phyloP scores from a whole-genome alignment of 2,888 invertebrate species.

The Philereme vetulata region DNA sequence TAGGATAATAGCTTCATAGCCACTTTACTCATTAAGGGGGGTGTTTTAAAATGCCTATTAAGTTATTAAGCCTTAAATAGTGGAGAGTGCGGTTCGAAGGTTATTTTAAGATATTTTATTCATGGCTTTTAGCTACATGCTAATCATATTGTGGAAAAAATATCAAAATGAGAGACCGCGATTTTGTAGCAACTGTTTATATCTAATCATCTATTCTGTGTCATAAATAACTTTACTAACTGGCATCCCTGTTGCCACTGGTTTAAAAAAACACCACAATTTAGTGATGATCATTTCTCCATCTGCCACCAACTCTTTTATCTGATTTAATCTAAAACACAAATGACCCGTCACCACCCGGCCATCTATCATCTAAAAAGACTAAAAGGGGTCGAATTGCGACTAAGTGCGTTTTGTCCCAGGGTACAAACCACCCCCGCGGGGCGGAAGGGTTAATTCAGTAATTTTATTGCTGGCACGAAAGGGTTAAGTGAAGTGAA shows the following conservation, averaged over 20 bases:
- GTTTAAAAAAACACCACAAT: background rate
- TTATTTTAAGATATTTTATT: constrained; percentile 22
- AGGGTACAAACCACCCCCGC: constrained; percentile 28
- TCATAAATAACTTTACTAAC: no score
- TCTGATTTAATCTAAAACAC: constrained; percentile 17
- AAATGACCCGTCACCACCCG: constrained; percentile 26
- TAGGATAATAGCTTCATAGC: constrained; percentile 70
- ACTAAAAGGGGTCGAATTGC: constrained; percentile 21
- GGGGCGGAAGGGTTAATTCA: constrained; percentile 62
- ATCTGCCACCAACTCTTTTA: constrained; percentile 15
- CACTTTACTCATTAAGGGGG: constrained; percentile 56
- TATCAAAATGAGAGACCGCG: background rate
- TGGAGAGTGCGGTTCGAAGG: constrained; percentile 29
- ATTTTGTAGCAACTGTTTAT: no score
- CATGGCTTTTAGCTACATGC: background rate
- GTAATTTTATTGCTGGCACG: constrained; percentile 69
- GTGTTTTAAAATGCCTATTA: constrained; percentile 50
- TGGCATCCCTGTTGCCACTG: constrained; percentile 1
- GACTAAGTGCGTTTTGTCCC: constrained; percentile 27
- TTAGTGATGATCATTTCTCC: constrained; percentile 13
- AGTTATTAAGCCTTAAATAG: constrained; percentile 32
- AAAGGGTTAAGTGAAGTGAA: constrained; percentile 71
- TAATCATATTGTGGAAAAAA: background rate
- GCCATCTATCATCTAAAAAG: constrained; percentile 26
- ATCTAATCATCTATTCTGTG: no score